These are phyloP conservation scores for Drosophila nr. medialis DNA, from an alignment of 2,888 invertebrate species.

Conservation along the genomic window DNA sequence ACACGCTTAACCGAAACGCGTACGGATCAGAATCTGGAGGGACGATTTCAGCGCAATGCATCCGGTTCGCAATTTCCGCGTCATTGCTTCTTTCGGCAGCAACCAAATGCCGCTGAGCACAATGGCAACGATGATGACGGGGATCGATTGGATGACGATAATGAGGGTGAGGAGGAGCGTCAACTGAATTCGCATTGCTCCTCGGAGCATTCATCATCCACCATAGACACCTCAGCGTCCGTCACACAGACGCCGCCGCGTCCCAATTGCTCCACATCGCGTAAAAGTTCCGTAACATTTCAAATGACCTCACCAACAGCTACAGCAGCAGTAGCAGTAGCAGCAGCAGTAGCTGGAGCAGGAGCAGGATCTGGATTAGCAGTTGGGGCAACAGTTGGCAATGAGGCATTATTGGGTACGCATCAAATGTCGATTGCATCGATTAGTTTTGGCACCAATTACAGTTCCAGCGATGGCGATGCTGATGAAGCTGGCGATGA, in stretches of 20 bases:
- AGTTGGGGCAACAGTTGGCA: conserved; percentile 24
- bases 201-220: conserved; percentile 77
- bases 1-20: conserved; percentile 61
- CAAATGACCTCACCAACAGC: conserved; percentile 63
- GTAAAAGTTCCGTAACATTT: conserved; percentile 84
- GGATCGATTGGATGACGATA: conserved; percentile 3
- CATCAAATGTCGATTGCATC: conserved; percentile 66
- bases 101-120: conserved; percentile 13
- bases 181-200: conserved; percentile 64
- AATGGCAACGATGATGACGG: conserved; percentile 16
- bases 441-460: conserved; percentile 78
- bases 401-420: conserved; percentile 1
- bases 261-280: conserved; percentile 70
- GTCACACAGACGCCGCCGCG: conserved; percentile 44
- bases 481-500: conserved; percentile 11
- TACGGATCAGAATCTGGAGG: conserved; percentile 25
- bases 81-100: conserved; percentile 83
- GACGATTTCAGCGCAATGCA: conserved; percentile 82
- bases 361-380: conserved; percentile 30
- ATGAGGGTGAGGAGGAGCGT: conserved; percentile 38
- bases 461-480: conserved; percentile 51
- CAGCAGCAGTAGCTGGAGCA: conserved; percentile 35
- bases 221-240: conserved; percentile 33
- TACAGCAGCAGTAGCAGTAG: conserved; percentile 31
- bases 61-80: conserved; percentile 84